phyloP scores from a whole-genome alignment of 2,797 vertebrate genomes.

The Halcyon smyrnensis region DNA sequence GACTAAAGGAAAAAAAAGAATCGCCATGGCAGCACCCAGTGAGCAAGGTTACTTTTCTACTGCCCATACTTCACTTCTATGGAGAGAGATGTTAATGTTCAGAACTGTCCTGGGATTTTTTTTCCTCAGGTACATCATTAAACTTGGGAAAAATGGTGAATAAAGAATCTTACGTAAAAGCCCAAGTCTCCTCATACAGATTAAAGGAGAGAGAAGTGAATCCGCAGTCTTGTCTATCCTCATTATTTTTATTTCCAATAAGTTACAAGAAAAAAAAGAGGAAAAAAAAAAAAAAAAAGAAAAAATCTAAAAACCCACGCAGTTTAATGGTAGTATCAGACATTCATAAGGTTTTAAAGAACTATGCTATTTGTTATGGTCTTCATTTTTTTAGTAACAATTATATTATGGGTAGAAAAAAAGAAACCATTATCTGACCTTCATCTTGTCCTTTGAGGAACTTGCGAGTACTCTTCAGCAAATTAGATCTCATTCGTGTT shows the following conservation, averaged over 20 bases:
- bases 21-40: neutral
- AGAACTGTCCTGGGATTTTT: neutral
- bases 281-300: neutral
- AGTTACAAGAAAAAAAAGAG: neutral
- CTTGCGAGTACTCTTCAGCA: conserved; percentile 79
- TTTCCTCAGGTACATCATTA: neutral
- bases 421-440: conserved; percentile 73
- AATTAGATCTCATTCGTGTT: conserved; percentile 86
- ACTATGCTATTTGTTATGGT: neutral
- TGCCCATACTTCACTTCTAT: neutral
- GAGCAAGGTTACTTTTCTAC: neutral
- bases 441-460: conserved; percentile 84
- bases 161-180: neutral
- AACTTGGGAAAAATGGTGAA: neutral
- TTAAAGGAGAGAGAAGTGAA: neutral
- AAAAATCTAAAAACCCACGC: neutral
- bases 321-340: neutral
- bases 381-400: neutral
- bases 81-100: neutral
- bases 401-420: neutral
- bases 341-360: neutral
- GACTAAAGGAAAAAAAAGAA: neutral
- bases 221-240: neutral
- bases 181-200: neutral
- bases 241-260: neutral